Evolutionary conservation across 2,113 vertebrate species (phyloP).

Genomic region (Myotis davidii): DNA sequence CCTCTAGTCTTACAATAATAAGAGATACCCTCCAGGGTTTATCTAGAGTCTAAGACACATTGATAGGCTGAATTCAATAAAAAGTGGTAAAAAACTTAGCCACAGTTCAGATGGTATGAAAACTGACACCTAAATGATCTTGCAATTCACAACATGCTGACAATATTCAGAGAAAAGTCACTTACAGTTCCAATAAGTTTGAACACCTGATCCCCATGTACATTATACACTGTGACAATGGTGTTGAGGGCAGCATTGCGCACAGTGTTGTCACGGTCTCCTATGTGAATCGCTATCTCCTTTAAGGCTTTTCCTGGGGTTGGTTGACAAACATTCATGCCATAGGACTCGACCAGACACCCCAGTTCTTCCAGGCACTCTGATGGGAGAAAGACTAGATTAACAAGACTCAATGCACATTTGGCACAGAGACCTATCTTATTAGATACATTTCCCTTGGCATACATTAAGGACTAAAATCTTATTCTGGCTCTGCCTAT

Average conservation of each 20-base stretch:
- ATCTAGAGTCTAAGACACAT: neutral
- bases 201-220: slow-evolving; percentile 97
- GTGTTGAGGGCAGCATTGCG: slow-evolving; percentile 98
- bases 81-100: neutral
- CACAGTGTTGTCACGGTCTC: slow-evolving; percentile 96
- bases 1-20: neutral
- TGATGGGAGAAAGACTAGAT: slow-evolving; percentile 75
- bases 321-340: slow-evolving; percentile 98
- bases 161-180: slow-evolving; percentile 42
- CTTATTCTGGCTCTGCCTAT: neutral
- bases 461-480: neutral
- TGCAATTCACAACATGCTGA: neutral
- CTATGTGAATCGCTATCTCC: slow-evolving; percentile 96
- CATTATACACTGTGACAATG: slow-evolving; percentile 96
- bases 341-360: slow-evolving; percentile 94
- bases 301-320: slow-evolving; percentile 96
- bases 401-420: slow-evolving; percentile 1
- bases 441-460: neutral
- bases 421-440: neutral
- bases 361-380: slow-evolving; percentile 98
- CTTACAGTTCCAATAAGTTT: slow-evolving; percentile 98
- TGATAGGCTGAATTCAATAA: slow-evolving; percentile 12
- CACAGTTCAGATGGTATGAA: slow-evolving; percentile 23
- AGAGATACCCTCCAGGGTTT: neutral
- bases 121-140: neutral